Conservation (phyloP, 1,140 invertebrate species). For the Oryzaephilus surinamensis region DNA sequence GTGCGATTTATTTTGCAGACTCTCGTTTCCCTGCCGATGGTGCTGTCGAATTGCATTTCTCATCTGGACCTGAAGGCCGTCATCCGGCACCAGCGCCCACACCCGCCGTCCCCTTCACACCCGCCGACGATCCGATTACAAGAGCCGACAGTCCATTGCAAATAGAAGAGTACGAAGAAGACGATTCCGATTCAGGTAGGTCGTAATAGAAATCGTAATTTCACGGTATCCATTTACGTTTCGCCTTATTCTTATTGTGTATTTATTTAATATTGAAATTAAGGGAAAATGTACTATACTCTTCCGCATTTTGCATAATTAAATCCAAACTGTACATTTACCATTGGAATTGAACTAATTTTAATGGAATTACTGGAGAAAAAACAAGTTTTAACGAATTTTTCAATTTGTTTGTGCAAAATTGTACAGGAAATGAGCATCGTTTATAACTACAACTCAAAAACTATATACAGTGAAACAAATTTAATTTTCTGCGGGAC, state of each 20-base stretch:
- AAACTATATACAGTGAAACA: no score
- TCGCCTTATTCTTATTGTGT: not conserved
- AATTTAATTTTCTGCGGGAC: no score
- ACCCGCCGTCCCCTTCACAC: conserved; percentile 52
- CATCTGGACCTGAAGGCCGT: conserved; percentile 46
- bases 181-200: conserved; percentile 34
- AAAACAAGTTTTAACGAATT: no score
- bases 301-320: no score
- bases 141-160: conserved; percentile 78
- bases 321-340: no score
- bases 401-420: no score
- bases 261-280: no score
- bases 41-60: conserved; percentile 75
- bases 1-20: conserved; percentile 36
- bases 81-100: conserved; percentile 57
- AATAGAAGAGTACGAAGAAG: conserved; percentile 40
- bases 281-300: no score
- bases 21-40: conserved; percentile 63
- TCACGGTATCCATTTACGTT: not conserved
- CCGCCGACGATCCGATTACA: conserved; percentile 56
- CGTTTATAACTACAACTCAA: no score
- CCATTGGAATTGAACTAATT: no score
- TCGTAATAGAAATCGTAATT: not conserved
- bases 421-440: no score
- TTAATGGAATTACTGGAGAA: no score